Evolutionary conservation across 2,888 invertebrate species (phyloP).

Genomic region (Amblyjoppa fuscipennis): DNA sequence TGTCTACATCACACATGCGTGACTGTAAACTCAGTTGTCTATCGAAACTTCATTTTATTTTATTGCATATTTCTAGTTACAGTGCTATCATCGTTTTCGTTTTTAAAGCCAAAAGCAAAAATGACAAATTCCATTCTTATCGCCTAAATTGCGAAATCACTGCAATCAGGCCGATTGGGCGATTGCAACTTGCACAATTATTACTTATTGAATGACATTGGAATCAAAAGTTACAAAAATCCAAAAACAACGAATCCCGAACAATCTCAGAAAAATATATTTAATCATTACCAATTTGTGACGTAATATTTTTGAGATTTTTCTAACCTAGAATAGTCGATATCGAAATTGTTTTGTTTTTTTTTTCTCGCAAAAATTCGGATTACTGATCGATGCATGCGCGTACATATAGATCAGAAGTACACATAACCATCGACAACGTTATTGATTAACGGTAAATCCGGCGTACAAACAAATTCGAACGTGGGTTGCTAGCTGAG

Average conservation of each 20-base stretch:
- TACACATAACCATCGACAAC: neutral
- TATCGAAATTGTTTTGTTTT: neutral
- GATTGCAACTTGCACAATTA: neutral
- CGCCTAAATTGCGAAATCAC: neutral
- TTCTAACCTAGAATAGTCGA: constrained; percentile 53
- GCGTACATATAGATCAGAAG: neutral
- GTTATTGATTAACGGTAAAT: constrained; percentile 18
- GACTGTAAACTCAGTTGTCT: neutral
- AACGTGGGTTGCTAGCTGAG: constrained; percentile 42
- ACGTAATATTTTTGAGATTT: neutral
- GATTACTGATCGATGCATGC: neutral
- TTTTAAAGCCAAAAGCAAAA: neutral
- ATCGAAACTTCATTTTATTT: neutral
- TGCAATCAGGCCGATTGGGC: neutral
- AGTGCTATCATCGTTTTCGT: neutral
- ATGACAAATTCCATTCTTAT: neutral
- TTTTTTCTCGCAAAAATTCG: constrained; percentile 14
- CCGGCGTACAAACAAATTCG: constrained; percentile 26
- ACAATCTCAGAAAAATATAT: neutral
- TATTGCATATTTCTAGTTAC: neutral
- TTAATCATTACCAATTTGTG: neutral
- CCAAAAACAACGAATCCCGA: neutral
- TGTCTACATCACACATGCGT: constrained; percentile 36
- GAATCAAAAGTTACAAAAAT: neutral
- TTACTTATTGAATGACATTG: neutral